A percentile compares a stretch with the other conserved stretches of the same genome.
These are phyloP conservation scores for Chloromyia formosa DNA, from an alignment of 2,888 invertebrate species.

Conservation along the genomic window DNA sequence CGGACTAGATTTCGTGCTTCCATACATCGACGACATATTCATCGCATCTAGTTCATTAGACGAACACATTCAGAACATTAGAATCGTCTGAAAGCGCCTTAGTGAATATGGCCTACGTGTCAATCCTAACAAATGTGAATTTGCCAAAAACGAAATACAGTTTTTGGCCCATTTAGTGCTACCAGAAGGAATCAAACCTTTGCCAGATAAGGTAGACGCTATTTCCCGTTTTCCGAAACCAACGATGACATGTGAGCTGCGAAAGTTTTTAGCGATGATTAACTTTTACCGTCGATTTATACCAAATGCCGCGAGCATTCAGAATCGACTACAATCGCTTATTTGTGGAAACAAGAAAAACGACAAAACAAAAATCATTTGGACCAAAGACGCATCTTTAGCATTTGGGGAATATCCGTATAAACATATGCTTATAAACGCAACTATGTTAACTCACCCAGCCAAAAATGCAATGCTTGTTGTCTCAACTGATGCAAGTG, in stretches of 20 bases:
- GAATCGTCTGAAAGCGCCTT: too few relatives aligned
- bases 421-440: too few relatives aligned
- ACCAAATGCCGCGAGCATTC: not conserved
- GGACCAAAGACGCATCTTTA: not conserved
- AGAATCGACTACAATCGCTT: not conserved
- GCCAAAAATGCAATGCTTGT: too few relatives aligned
- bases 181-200: conserved; percentile 6
- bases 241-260: not conserved
- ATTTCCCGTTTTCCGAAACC: not conserved
- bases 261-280: not conserved
- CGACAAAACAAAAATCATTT: not conserved
- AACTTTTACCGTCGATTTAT: not conserved
- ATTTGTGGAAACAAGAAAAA: not conserved
- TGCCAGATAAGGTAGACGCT: not conserved
- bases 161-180: conserved; percentile 50
- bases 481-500: not conserved
- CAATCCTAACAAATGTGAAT: too few relatives aligned
- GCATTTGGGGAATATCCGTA: too few relatives aligned
- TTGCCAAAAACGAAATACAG: too few relatives aligned
- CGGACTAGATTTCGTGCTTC: too few relatives aligned
- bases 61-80: too few relatives aligned
- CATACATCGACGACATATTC: too few relatives aligned
- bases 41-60: too few relatives aligned
- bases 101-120: too few relatives aligned
- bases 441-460: too few relatives aligned